These are phyloP conservation scores for Ophraella communa DNA, from an alignment of 2,888 invertebrate species.

Conservation along the genomic window DNA sequence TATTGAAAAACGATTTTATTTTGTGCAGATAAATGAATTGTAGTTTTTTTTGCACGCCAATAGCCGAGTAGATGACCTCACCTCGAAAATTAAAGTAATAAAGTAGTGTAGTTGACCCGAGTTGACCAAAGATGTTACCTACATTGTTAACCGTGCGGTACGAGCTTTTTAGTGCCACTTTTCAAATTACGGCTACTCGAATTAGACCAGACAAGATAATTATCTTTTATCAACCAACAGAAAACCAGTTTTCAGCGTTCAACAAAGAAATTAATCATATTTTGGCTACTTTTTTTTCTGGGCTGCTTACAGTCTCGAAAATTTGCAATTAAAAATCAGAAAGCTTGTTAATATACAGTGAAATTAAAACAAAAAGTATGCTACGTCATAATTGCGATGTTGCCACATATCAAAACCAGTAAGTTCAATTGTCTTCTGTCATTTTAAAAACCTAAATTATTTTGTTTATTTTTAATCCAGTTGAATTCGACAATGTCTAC, in stretches of 20 bases:
- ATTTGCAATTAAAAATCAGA: no score
- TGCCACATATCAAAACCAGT: no score
- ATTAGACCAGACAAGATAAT: not conserved
- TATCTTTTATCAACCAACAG: slow-evolving; percentile 1
- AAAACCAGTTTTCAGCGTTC: not conserved
- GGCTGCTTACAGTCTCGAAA: no score
- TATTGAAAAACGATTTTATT: not conserved
- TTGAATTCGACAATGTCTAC: no score
- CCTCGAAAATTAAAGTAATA: not conserved
- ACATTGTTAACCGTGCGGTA: not conserved
- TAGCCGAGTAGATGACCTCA: not conserved
- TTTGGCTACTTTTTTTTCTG: not conserved
- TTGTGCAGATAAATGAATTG: no score
- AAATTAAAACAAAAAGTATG: no score
- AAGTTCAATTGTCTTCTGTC: no score
- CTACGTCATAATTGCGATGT: no score
- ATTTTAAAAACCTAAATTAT: no score
- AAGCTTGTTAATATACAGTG: no score
- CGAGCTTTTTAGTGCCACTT: slow-evolving; percentile 3
- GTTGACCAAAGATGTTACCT: slow-evolving; percentile 9
- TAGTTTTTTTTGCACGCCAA: no score
- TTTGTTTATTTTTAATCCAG: no score
- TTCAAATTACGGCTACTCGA: slow-evolving; percentile 1
- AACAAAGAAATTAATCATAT: not conserved
- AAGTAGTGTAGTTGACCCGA: slow-evolving; percentile 5